A percentile compares a stretch with the other conserved stretches of the same genome.
phyloP scores from a whole-genome alignment of 2,888 invertebrate genomes.

The Rutpela maculata region DNA sequence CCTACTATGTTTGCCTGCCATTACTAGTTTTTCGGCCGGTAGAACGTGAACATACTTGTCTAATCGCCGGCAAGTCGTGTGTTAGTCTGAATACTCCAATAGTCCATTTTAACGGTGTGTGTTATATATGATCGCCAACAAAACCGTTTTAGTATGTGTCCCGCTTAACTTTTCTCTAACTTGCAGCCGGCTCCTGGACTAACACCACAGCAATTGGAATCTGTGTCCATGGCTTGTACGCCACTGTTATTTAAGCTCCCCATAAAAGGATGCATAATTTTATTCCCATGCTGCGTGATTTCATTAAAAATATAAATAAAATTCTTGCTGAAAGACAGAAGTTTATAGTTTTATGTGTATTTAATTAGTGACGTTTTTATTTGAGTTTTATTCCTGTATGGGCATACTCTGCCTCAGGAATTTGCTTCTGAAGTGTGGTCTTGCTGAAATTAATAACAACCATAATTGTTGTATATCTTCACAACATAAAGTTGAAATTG shows the following conservation, averaged over 20 bases:
- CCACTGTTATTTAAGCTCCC: conserved; percentile 70
- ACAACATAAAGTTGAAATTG: neutral
- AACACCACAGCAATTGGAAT: conserved; percentile 70
- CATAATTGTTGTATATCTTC: conserved; percentile 10
- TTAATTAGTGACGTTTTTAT: conserved; percentile 42
- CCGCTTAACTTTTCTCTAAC: too few relatives aligned
- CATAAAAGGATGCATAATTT: conserved; percentile 69
- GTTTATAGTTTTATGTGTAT: conserved; percentile 48
- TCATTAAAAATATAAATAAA: conserved; percentile 59
- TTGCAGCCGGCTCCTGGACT: too few relatives aligned
- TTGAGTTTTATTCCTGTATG: conserved; percentile 10
- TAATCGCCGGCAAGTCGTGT: too few relatives aligned
- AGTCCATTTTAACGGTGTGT: too few relatives aligned
- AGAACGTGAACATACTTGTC: too few relatives aligned
- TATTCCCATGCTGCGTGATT: conserved; percentile 66
- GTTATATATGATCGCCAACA: too few relatives aligned
- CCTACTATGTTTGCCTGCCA: too few relatives aligned
- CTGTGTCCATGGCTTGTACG: conserved; percentile 70
- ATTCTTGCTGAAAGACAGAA: conserved; percentile 53
- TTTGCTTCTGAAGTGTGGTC: conserved; percentile 24
- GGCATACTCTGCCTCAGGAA: neutral
- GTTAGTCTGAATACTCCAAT: too few relatives aligned
- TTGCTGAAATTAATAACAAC: conserved; percentile 4
- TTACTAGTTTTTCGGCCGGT: too few relatives aligned
- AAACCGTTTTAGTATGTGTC: too few relatives aligned